Percentiles rank a stretch among this genome's conserved stretches.
Conservation (phyloP, 2,888 invertebrate genomes). For the Latheticus oryzae region DNA sequence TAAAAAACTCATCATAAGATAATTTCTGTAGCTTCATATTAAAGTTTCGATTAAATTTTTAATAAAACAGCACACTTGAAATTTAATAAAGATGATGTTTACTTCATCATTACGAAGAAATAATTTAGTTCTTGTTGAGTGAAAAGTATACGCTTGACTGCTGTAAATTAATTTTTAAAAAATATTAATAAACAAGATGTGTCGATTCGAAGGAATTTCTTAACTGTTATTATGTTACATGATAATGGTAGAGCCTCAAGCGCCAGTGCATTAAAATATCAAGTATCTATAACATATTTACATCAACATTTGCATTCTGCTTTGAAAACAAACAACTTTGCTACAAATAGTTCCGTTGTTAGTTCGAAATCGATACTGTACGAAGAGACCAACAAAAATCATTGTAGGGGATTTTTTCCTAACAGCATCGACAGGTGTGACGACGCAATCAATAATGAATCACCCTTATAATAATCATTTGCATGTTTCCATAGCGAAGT, state of each 20-base stretch:
- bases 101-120: slow-evolving; percentile 7
- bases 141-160: slow-evolving; percentile 31
- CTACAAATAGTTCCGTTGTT: slow-evolving; percentile 35
- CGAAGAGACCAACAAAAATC: slow-evolving; percentile 22
- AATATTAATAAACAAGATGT: slow-evolving; percentile 24
- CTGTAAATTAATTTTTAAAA: slow-evolving; percentile 22
- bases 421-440: slow-evolving; percentile 32
- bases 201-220: slow-evolving; percentile 33
- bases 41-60: slow-evolving; percentile 30
- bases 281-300: slow-evolving; percentile 49
- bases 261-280: slow-evolving; percentile 55
- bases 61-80: slow-evolving; percentile 32
- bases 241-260: slow-evolving; percentile 32
- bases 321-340: slow-evolving; percentile 35
- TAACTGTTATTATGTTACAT: slow-evolving; percentile 22
- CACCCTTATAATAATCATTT: no score
- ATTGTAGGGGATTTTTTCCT: slow-evolving; percentile 28
- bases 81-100: slow-evolving; percentile 35
- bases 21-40: slow-evolving; percentile 24
- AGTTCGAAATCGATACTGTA: slow-evolving; percentile 16
- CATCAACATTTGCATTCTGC: slow-evolving; percentile 48
- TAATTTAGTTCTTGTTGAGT: slow-evolving; percentile 20
- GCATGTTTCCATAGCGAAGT: no score
- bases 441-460: slow-evolving; percentile 35
- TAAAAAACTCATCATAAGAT: slow-evolving; percentile 11